These are phyloP conservation scores for Taurulus bubalis DNA, from an alignment of 2,113 vertebrate species.

Conservation along the genomic window DNA sequence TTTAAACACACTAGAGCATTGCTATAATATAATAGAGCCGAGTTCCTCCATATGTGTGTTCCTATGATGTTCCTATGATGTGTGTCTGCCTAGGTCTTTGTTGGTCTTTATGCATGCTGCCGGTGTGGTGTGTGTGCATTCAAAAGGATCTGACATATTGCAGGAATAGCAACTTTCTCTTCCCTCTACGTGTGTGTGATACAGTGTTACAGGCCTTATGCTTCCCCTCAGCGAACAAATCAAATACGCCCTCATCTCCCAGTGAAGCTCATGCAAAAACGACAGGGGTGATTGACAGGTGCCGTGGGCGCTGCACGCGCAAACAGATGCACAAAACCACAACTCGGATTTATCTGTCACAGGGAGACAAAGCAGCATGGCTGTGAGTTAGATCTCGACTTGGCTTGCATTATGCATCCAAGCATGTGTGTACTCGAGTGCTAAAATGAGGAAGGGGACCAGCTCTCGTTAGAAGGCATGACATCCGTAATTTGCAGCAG, in stretches of 20 bases:
- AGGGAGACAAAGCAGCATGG: constrained; percentile 44
- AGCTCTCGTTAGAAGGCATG: constrained; percentile 37
- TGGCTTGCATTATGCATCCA: constrained; percentile 56
- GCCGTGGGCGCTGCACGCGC: constrained; percentile 62
- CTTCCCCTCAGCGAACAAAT: constrained; percentile 74
- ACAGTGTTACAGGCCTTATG: constrained; percentile 62
- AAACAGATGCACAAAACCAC: constrained; percentile 61
- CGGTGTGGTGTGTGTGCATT: constrained; percentile 19
- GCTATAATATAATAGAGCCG: constrained; percentile 35
- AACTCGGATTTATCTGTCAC: constrained; percentile 64
- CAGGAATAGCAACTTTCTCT: constrained; percentile 58
- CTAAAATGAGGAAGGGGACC: constrained; percentile 42
- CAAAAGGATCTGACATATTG: constrained; percentile 51
- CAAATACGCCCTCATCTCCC: constrained; percentile 74
- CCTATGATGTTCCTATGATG: constrained; percentile 20
- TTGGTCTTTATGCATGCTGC: constrained; percentile 24
- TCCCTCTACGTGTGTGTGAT: constrained; percentile 56
- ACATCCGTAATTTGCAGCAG: constrained; percentile 50
- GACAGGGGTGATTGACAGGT: constrained; percentile 74
- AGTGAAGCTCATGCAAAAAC: constrained; percentile 70
- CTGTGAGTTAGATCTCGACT: constrained; percentile 55
- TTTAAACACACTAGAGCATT: constrained; percentile 35
- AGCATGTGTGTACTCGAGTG: constrained; percentile 39
- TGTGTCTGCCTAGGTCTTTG: constrained; percentile 28
- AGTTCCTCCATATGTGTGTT: constrained; percentile 5